Evolutionary conservation across 1,140 invertebrate species (phyloP), one percentile per base, ranked within the genome.

Genomic region (Chrysopa pallens): DNA sequence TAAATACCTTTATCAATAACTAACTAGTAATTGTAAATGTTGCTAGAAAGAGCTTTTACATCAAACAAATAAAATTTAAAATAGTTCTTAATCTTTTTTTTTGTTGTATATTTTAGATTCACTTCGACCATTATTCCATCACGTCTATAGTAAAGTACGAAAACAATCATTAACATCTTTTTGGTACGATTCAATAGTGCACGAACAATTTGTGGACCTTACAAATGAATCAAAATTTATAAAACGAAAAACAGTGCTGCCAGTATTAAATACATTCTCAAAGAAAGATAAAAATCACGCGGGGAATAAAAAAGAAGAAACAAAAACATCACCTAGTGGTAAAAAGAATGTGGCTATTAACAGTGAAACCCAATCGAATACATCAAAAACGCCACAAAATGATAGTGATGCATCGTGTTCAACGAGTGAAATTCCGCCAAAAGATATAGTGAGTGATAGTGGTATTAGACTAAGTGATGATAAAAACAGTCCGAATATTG

Each of bases 151-250:
- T 31, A 71, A 75, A 40, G 73, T 82, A 0, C 68, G 81, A 23
- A 74, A 76, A 39, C 73, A 81, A 42, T 80, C 79, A 14, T 74
- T 83, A 37, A 72, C 77, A 43, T 73, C 74, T 29, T 86, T 85
- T 55, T 86, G 84, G 84, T 64, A 68, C 39, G 81, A 76, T 54
- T 72, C 67, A 45, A 63, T 71, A 46, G 78, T 65, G 56, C 73
- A 60, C 48, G 70, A 63, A 57, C 79, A 67, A 57, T 72, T 68
- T 29, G 65, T 76, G 47, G 78, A 83, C 48, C 62, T 87, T 6
- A 76, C 78, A 8, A 78, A 83, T 47, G 76, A 80, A 53, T 68
- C 65, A 42, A 61, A 57, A 14, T 76, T 74, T 47, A 66, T 70
- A 59, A 69, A 69, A 42, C 31, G 38, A 64, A 58, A 41, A 52